Evolutionary conservation across 2,797 vertebrate genomes (phyloP).

Genomic region (Aphelocoma californica): DNA sequence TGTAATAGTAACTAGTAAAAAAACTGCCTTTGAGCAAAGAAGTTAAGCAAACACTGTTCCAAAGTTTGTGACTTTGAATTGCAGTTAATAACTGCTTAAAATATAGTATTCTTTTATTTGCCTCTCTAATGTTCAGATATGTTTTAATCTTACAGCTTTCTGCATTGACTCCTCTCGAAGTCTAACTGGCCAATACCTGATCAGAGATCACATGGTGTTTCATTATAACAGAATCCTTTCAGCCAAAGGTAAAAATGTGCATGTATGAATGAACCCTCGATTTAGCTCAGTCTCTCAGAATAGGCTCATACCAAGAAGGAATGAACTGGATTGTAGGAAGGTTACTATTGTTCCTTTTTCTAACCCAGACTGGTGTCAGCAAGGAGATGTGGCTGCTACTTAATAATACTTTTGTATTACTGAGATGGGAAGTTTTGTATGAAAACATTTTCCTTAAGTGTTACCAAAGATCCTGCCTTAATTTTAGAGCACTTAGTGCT

Average conservation of each 20-base stretch:
- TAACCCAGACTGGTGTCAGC: not conserved
- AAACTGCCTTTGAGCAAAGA: not conserved
- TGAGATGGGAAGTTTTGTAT: not conserved
- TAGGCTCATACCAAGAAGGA: not conserved
- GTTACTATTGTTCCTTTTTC: not conserved
- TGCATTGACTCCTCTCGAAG: slow-evolving; percentile 81
- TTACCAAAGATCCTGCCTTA: not conserved
- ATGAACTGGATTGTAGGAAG: not conserved
- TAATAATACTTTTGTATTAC: not conserved
- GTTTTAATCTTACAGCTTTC: slow-evolving; percentile 82
- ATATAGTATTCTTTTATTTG: not conserved
- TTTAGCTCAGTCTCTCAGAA: not conserved
- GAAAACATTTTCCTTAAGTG: not conserved
- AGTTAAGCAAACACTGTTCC: not conserved
- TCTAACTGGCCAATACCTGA: slow-evolving; percentile 80
- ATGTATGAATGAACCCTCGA: not conserved
- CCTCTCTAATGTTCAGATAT: slow-evolving; percentile 47
- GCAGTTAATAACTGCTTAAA: slow-evolving; percentile 2
- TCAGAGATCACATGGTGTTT: slow-evolving; percentile 91
- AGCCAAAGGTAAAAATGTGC: slow-evolving; percentile 87
- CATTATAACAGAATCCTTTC: slow-evolving; percentile 94
- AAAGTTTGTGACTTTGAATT: not conserved
- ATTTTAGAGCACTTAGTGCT: not conserved
- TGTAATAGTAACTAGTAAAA: not conserved
- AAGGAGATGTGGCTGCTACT: not conserved